Conservation (phyloP, 2,888 invertebrate genomes). For the Scaptodrosophila latifasciaeformis region DNA sequence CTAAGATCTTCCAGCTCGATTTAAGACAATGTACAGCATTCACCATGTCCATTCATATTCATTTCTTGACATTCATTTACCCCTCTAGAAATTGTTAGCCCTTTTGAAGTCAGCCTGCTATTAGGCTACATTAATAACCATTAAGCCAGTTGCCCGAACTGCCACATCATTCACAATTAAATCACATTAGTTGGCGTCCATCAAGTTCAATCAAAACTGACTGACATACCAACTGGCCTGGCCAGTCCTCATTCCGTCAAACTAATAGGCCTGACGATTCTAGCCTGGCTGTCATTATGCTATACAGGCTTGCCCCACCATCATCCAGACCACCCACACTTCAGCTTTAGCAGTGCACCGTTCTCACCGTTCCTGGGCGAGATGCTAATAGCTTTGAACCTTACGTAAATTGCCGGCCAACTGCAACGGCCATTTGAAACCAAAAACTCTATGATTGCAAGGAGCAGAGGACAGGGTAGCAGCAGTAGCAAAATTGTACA, state of each 20-base stretch:
- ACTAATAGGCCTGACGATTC: conserved; percentile 46
- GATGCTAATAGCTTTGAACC: conserved; percentile 67
- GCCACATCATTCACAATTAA: conserved; percentile 62
- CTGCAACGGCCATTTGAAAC: conserved; percentile 6
- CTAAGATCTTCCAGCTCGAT: no score
- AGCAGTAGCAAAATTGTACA: background rate
- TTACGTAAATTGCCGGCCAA: conserved; percentile 54
- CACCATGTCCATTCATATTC: no score
- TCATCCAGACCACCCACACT: conserved; percentile 17
- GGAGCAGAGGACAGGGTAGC: background rate
- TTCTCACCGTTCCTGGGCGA: no score
- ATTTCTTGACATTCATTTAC: no score
- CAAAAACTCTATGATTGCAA: no score
- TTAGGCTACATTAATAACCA: conserved; percentile 49
- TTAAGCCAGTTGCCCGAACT: conserved; percentile 17
- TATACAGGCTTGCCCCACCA: conserved; percentile 13
- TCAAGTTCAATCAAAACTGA: conserved; percentile 59
- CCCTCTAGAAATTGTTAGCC: no score
- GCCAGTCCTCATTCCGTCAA: background rate
- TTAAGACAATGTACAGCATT: no score
- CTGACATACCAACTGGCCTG: conserved; percentile 49
- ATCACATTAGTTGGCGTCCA: conserved; percentile 54
- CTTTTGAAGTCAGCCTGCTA: conserved; percentile 13
- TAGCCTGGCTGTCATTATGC: conserved; percentile 40
- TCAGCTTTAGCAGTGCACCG: no score